phyloP scores from a whole-genome alignment of 2,888 invertebrate genomes.

The Tridacna gigas region DNA sequence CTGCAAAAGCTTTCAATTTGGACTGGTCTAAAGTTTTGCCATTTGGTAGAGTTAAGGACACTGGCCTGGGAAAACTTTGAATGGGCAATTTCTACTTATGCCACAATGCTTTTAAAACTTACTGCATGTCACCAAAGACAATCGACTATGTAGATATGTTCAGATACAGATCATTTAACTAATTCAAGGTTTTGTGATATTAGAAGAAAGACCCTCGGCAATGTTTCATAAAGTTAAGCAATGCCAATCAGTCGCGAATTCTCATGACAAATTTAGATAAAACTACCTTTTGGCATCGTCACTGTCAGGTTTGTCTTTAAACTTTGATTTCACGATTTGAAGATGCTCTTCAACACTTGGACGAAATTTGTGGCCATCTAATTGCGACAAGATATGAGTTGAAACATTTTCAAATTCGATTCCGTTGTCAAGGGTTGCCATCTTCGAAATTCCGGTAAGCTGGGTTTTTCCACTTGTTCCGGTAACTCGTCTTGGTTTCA shows the following conservation, averaged over 20 bases:
- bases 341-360: slow-evolving; percentile 44
- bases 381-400: slow-evolving; percentile 38
- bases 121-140: background rate
- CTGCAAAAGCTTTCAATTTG: too few species aligned
- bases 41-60: too few species aligned
- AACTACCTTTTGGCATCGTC: slow-evolving; percentile 39
- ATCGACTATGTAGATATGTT: background rate
- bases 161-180: background rate
- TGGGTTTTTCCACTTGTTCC: too few species aligned
- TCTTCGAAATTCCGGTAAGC: background rate
- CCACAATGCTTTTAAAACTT: background rate
- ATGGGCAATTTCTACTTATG: too few species aligned
- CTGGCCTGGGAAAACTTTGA: too few species aligned
- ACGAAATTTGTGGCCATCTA: slow-evolving; percentile 41
- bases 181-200: background rate
- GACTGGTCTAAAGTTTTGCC: too few species aligned
- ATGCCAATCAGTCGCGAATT: slow-evolving; percentile 13
- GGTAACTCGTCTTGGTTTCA: too few species aligned
- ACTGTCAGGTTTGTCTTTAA: slow-evolving; percentile 23
- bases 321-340: slow-evolving; percentile 24
- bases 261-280: slow-evolving; percentile 1
- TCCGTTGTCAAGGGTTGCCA: slow-evolving; percentile 14
- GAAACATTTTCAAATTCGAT: slow-evolving; percentile 35
- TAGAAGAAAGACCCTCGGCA: background rate
- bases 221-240: background rate